Percentiles rank a stretch among this genome's conserved stretches.
phyloP scores from a whole-genome alignment of 1,140 invertebrate species.

The Anastrepha obliqua region DNA sequence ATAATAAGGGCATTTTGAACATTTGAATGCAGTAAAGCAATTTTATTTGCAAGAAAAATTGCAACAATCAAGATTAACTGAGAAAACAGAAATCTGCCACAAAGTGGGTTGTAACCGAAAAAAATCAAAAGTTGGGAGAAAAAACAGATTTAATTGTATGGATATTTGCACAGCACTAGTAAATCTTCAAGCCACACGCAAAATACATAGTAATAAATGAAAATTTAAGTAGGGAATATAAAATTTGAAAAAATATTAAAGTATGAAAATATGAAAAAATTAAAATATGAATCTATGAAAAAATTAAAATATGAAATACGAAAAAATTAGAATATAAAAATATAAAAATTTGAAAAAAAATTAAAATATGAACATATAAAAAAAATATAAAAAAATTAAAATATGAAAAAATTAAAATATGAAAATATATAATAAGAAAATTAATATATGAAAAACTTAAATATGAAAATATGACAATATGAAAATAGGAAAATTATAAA shows the following conservation, averaged over 20 bases:
- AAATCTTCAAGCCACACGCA: too few species aligned
- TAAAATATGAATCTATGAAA: too few species aligned
- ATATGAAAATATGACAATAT: not conserved
- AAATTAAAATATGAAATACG: too few species aligned
- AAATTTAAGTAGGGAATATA: too few species aligned
- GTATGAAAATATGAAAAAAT: too few species aligned
- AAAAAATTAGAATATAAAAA: too few species aligned
- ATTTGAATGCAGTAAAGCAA: not conserved
- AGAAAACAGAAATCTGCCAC: not conserved
- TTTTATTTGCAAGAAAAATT: not conserved
- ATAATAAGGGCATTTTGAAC: not conserved
- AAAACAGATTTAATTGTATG: too few species aligned
- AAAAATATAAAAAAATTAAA: not conserved
- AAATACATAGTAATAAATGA: too few species aligned
- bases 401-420: not conserved
- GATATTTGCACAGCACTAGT: too few species aligned
- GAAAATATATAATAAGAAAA: not conserved
- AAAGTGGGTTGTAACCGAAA: not conserved
- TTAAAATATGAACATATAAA: not conserved
- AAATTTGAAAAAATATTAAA: too few species aligned
- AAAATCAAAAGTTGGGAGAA: not conserved
- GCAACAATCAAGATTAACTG: not conserved
- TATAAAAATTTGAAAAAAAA: too few species aligned
- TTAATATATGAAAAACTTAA: not conserved
- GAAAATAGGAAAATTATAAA: constrained; percentile 13